Evolutionary conservation across 2,888 invertebrate species (phyloP), one percentile per base, ranked within the genome.

Genomic region (Tipula confusa): DNA sequence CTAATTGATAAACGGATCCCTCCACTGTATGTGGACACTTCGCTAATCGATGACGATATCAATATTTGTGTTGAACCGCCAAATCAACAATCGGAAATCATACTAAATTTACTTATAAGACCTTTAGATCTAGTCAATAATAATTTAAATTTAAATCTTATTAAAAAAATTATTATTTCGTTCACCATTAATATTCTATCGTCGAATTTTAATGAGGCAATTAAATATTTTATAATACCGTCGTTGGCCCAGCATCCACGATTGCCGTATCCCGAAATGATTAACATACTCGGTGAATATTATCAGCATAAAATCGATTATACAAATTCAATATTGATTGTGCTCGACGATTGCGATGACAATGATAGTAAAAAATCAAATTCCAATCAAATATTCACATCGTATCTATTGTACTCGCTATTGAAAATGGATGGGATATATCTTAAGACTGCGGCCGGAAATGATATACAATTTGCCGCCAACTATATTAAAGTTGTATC

Each of bases 21-120:
- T 29, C 93, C 93, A 7, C 90, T 94, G 85, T 92, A 93, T 86
- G 94, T 95, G 79, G 91, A 92, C 29, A 80, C 29, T 80, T 29
- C 29, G 29, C 9, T 80, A n/a, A 80, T 80, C n/a, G 80, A 80
- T n/a, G 80, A 80, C 6, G 80, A 80, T 2, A 80, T 29, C 29
- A 80, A 80, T 80, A 9, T 82, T 36, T 11, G 18, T 2, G 87
- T 93, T 0, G 91, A 92, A 84, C 92, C 96, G 29, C 95, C 95
- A 0, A 95, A 94, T 31, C 93, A 93, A 1, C 90, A 95, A 28
- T 92, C 94, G 6, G 93, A 92, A 48, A 94, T 94, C 85, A 90
- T 96, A 1, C 89, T 96, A 84, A 93, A 94, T 86, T 92, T 97
- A 87, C 92, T 97, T 84, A 92, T 94, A 86, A 92, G 95, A 85